Evolutionary conservation across 2,797 vertebrate species (phyloP), one percentile per base, ranked within the genome.

Genomic region (Peromyscus eremicus): DNA sequence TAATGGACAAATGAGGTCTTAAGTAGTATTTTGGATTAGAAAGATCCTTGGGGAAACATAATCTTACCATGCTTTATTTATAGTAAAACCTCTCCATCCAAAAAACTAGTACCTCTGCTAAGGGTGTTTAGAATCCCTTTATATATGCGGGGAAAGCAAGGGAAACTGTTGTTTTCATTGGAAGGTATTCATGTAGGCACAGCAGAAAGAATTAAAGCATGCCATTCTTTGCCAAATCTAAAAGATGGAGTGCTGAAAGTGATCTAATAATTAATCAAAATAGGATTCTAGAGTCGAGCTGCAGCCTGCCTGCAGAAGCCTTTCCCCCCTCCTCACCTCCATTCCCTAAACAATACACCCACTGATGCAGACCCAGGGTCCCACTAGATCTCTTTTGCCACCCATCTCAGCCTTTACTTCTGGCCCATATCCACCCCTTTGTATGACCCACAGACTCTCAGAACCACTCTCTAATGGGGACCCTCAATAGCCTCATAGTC

Each of bases 141-240:
- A 96, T 6, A 89, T 86, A 43, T 70, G 93, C 71, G 96, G 97
- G 92, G 93, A 98, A 98, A 96, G 88, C 92, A 87, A 91, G 37
- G 46, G 96, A 97, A 97, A 94, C 49, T 89, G 75, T 66, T 97
- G 94, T 97, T 98, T 97, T 96, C n/a, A 21, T 96, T 97, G 94
- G 96, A 97, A 83, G 71, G 27, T 90, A 49, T 94, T 91, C 89
- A 93, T 32, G 49, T 80, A 95, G 91, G 75, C 92, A 96, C 25
- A 80, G 79, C 91, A 95, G 97, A 97, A 96, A 97, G 90, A 49
- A 84, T 68, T 37, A 88, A 75, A 66, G 46, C 57, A 83, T 83
- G 70, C 64, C 84, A 91, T 89, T 97, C 49, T 46, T 83, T 71
- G 92, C 81, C 92, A 97, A 97, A 85, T 49, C 11, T 94, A 93